Base-by-base conservation (phyloP, 2,888 invertebrate genomes). In the Caenorhabditis wallacei region DNA sequence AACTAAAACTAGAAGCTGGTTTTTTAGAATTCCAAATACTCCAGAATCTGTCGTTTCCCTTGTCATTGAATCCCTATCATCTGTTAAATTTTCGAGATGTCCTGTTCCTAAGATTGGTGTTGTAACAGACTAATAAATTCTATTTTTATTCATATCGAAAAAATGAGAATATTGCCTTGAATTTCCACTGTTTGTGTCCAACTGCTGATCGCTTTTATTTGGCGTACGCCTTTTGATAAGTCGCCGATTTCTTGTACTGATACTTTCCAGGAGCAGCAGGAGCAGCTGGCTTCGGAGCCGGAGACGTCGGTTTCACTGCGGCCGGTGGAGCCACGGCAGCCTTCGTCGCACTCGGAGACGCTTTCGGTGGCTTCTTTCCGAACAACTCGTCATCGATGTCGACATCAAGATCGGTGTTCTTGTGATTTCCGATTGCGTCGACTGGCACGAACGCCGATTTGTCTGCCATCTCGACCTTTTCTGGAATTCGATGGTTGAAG, bases 401-500 rank as follows among this genome's bases (percentile, higher is more conserved):
- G 53, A 82, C 80, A 48, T 84, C 84, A 18, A 83, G 75, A 48
- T 84, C 84, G 51, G 75, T 84, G 74, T 72, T 75, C 66, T 76
- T 79, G 70, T 79, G 79, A 51, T 79, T 82, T 51, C 81, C 82
- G 63, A 82, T 82, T 18, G 82, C 84, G 54, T 84, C 84, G 63
- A 84, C 84, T 30, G 84, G 84, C 46, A 84, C 82, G 48, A 84
- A 84, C 24, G 84, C 84, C 43, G 82, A 82, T 75, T 84, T 84
- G 72, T 84, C 84, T 43, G 84, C 84, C 84, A 82, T 84, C 51
- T 63, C 46, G 66, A 35, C 46, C 70, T 76, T 71, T 75, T 75
- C 74, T 74, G 74, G 11, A 75, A 75, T 18, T 54, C 1, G 20
- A 40, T 16, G 26, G 40, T 40, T 13, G 40, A 13, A 40, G 13